Conservation (phyloP, 2,888 invertebrate species). For the Polydrusus cervinus region DNA sequence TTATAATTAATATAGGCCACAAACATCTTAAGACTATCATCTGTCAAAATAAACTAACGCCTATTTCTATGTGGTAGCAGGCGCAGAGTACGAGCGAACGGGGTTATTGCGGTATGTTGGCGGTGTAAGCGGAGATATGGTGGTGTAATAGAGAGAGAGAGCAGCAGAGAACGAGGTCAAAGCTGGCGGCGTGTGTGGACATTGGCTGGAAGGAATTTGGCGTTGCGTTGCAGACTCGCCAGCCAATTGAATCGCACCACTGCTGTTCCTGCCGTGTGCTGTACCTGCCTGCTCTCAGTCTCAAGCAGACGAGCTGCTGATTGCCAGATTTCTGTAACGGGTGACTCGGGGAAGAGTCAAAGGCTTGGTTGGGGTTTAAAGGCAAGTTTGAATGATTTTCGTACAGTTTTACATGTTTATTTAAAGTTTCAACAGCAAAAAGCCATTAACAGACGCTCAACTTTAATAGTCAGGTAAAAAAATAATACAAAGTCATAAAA, state of each 20-base stretch:
- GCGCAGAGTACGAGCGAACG: conserved; percentile 51
- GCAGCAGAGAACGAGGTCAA: conserved; percentile 40
- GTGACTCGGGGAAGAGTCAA: not conserved
- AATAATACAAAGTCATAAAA: too few relatives aligned
- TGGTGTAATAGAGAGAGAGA: conserved; percentile 48
- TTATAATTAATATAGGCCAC: conserved; percentile 13
- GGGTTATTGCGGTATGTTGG: conserved; percentile 52
- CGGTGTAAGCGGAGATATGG: conserved; percentile 48
- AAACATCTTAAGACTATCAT: conserved; percentile 9
- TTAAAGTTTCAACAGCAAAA: too few relatives aligned
- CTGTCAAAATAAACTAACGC: conserved; percentile 46
- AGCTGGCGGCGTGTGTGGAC: conserved; percentile 45
- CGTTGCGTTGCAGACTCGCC: conserved; percentile 44
- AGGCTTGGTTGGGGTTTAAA: conserved; percentile 43
- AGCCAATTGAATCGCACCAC: conserved; percentile 53
- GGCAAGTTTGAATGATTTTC: conserved; percentile 35
- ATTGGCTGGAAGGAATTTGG: conserved; percentile 52
- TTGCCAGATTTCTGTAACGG: conserved; percentile 9
- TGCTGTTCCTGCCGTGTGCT: conserved; percentile 43
- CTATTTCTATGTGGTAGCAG: conserved; percentile 55
- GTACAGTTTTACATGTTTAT: not conserved
- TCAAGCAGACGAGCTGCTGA: conserved; percentile 33
- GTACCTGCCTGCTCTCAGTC: conserved; percentile 49
- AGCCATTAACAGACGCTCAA: too few relatives aligned
- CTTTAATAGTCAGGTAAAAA: too few relatives aligned